These are phyloP conservation scores for Paedocypris sp. DNA, from an alignment of 2,113 vertebrate species.

Conservation along the genomic window DNA sequence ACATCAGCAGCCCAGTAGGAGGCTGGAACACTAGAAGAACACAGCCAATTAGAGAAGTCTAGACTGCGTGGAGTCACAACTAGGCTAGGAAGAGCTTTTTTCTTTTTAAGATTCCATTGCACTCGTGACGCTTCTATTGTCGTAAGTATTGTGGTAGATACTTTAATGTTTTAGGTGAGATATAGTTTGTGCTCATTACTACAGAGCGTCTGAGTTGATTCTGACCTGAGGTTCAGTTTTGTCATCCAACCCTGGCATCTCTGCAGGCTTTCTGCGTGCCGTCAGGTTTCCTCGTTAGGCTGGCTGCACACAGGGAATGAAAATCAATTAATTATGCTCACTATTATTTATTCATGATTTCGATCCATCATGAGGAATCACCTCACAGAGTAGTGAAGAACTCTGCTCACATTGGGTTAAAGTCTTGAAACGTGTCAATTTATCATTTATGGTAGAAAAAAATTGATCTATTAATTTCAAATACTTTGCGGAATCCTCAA, in stretches of 20 bases:
- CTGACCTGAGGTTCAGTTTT: neutral
- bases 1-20: neutral
- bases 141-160: no score
- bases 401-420: neutral
- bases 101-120: neutral
- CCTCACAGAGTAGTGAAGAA: neutral
- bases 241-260: neutral
- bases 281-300: constrained; percentile 11
- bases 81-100: neutral
- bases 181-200: no score
- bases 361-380: neutral
- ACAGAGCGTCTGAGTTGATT: no score
- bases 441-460: neutral
- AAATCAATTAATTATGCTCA: constrained; percentile 28
- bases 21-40: neutral
- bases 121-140: no score
- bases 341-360: constrained; percentile 33
- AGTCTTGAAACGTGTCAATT: neutral
- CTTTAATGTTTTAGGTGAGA: no score
- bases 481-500: no score
- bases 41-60: neutral
- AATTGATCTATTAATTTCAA: neutral
- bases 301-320: constrained; percentile 4
- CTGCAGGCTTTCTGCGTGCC: constrained; percentile 1
- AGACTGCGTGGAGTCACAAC: neutral